Conservation (phyloP, 1,140 invertebrate species). For the Pteromalus puparum region DNA sequence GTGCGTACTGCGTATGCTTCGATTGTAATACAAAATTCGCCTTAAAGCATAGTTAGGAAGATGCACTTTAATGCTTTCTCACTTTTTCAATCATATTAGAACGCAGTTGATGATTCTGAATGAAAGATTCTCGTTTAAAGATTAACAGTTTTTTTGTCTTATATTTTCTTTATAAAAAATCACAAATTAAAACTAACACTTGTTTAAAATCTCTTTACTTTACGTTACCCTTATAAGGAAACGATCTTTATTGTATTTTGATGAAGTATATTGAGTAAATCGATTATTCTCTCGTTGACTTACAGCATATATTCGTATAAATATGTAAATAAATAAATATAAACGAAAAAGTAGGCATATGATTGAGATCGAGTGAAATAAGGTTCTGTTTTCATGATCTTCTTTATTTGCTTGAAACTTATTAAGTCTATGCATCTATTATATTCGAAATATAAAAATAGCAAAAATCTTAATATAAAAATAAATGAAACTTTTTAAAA, state of each 20-base stretch:
- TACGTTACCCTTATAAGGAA: not conserved
- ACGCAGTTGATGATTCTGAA: not conserved
- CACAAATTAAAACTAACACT: not conserved
- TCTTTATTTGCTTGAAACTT: not conserved
- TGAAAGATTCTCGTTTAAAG: constrained; percentile 33
- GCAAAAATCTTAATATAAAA: not conserved
- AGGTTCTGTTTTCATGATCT: not conserved
- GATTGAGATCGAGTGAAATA: not conserved
- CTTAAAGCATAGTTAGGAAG: constrained; percentile 2
- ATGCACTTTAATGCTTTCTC: not conserved
- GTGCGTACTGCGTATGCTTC: constrained; percentile 27
- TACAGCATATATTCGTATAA: not conserved
- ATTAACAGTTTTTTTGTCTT: not conserved
- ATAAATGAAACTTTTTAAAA: not conserved
- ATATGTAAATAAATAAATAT: constrained; percentile 7
- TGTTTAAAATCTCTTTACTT: not conserved
- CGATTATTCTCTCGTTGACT: not conserved
- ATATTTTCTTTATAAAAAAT: not conserved
- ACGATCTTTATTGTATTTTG: not conserved
- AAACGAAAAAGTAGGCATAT: not conserved
- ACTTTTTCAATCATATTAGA: not conserved
- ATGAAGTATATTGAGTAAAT: not conserved
- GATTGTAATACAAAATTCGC: constrained; percentile 20
- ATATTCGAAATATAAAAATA: not conserved
- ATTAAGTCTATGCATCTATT: not conserved